Evolutionary conservation across 2,888 invertebrate genomes (phyloP).

Genomic region (Eristalinus aeneus): DNA sequence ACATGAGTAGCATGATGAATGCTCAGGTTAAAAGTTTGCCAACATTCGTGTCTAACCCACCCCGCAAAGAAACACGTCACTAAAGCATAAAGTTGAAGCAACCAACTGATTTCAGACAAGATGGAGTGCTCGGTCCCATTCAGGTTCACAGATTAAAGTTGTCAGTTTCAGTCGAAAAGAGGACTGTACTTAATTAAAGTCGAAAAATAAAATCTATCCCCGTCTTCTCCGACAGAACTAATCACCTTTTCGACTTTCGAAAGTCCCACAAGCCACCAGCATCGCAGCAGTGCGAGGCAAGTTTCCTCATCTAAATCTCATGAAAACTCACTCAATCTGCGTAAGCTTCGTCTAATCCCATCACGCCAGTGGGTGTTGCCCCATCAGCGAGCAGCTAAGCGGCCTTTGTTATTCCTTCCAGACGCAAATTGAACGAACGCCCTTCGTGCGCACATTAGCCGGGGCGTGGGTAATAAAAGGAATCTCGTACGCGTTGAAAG

Average conservation of each 20-base stretch:
- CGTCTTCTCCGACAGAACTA: neutral
- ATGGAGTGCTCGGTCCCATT: too few species aligned
- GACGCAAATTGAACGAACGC: slow-evolving; percentile 27
- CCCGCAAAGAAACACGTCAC: too few species aligned
- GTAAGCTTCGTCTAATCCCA: neutral
- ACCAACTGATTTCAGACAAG: too few species aligned
- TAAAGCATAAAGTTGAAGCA: too few species aligned
- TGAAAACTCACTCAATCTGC: neutral
- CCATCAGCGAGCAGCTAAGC: neutral
- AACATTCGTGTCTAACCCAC: too few species aligned
- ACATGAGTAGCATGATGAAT: too few species aligned
- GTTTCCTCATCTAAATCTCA: neutral
- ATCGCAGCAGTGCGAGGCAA: neutral
- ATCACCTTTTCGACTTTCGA: neutral
- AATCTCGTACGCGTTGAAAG: slow-evolving; percentile 5
- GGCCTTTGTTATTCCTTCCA: slow-evolving; percentile 14
- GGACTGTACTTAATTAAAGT: too few species aligned
- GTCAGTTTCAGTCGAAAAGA: too few species aligned
- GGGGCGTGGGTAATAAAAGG: slow-evolving; percentile 21
- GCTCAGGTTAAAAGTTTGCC: too few species aligned
- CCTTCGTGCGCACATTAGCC: slow-evolving; percentile 19
- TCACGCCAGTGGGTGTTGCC: slow-evolving; percentile 9
- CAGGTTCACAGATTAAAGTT: too few species aligned
- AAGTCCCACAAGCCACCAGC: neutral
- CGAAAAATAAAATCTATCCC: too few species aligned